These are phyloP conservation scores for Tinea trinotella DNA, from an alignment of 2,888 invertebrate species.

Conservation along the genomic window DNA sequence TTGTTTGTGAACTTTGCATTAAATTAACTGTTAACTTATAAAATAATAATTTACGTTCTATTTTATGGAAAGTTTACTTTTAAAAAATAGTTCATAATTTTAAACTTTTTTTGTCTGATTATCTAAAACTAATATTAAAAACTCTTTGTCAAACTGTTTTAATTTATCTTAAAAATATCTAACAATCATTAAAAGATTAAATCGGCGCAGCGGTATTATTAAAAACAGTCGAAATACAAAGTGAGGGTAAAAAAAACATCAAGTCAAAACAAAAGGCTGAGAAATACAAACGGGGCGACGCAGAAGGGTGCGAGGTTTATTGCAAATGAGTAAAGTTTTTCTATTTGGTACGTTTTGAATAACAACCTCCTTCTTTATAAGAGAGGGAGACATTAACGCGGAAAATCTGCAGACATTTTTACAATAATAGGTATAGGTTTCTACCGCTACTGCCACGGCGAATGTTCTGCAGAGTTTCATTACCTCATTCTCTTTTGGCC, in stretches of 20 bases:
- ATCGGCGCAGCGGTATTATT: no score
- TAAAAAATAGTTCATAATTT: no score
- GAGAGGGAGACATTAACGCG: slow-evolving; percentile 2
- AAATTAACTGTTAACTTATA: background rate
- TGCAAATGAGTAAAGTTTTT: slow-evolving; percentile 37
- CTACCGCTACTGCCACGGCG: no score
- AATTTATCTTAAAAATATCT: no score
- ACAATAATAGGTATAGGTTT: no score
- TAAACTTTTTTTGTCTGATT: no score
- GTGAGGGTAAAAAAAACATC: background rate
- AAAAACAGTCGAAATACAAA: background rate
- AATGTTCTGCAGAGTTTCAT: no score
- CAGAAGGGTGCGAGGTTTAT: slow-evolving; percentile 18
- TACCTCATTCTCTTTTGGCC: no score
- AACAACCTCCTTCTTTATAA: slow-evolving; percentile 5
- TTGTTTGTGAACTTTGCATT: background rate
- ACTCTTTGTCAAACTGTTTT: no score
- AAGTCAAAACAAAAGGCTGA: background rate
- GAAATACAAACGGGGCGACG: background rate
- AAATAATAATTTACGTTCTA: background rate
- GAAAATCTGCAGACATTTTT: background rate
- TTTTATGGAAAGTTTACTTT: background rate
- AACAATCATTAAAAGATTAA: no score
- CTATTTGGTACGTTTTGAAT: slow-evolving; percentile 34
- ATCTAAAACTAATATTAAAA: no score